These are phyloP conservation scores for Lasioglossum morio DNA, from an alignment of 2,888 invertebrate species.

Conservation along the genomic window DNA sequence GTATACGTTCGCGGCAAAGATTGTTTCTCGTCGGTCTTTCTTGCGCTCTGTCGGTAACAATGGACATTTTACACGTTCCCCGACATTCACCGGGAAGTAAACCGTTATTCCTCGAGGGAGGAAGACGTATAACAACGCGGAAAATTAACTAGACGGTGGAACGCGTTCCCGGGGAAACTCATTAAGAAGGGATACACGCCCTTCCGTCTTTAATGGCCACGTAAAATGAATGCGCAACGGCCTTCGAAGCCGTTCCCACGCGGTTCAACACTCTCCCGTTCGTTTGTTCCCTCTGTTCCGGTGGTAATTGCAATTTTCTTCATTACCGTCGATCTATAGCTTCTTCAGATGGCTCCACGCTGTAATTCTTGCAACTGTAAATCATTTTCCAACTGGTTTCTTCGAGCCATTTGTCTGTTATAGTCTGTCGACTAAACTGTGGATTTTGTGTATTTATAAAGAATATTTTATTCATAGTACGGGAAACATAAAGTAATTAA, in stretches of 20 bases:
- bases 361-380: neutral
- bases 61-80: slow-evolving; percentile 44
- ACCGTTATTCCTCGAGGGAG: slow-evolving; percentile 49
- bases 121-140: slow-evolving; percentile 37
- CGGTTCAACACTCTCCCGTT: neutral
- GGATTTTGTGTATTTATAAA: neutral
- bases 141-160: slow-evolving; percentile 43
- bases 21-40: neutral
- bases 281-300: neutral
- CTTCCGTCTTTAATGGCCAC: slow-evolving; percentile 1
- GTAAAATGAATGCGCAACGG: neutral
- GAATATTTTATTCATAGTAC: no score
- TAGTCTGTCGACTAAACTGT: neutral
- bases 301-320: slow-evolving; percentile 8
- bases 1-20: neutral
- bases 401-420: neutral
- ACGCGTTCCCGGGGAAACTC: slow-evolving; percentile 44
- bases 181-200: slow-evolving; percentile 31
- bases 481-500: neutral
- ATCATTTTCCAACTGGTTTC: neutral
- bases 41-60: slow-evolving; percentile 32
- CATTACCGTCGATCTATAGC: neutral
- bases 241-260: slow-evolving; percentile 16
- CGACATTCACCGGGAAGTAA: slow-evolving; percentile 16
- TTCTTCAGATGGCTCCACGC: neutral